Evolutionary conservation across 2,113 vertebrate genomes (phyloP).

Genomic region (Montifringilla adamsi): DNA sequence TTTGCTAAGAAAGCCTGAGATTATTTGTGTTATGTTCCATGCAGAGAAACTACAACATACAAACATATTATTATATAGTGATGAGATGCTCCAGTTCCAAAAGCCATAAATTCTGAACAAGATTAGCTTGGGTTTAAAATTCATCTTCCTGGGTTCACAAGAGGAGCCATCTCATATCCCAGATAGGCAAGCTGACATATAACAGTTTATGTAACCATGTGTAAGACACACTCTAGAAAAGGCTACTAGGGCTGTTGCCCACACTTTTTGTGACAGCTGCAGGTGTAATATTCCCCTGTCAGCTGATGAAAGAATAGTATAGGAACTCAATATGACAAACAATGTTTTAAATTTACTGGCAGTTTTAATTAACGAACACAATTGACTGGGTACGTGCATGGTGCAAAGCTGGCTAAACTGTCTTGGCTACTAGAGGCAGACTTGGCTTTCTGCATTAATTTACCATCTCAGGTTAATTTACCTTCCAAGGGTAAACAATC

Average conservation of each 20-base stretch:
- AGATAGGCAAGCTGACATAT: background rate
- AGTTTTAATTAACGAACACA: background rate
- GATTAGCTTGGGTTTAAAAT: background rate
- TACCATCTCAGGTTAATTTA: background rate
- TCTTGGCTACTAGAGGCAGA: background rate
- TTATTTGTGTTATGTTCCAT: background rate
- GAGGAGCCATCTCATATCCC: background rate
- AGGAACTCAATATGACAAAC: background rate
- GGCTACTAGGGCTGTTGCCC: background rate
- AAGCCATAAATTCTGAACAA: background rate
- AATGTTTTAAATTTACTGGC: background rate
- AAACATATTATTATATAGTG: background rate
- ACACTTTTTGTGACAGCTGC: background rate
- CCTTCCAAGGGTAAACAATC: background rate
- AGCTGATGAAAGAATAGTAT: background rate
- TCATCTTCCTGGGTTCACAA: background rate
- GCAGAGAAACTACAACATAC: background rate
- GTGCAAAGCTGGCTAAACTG: background rate
- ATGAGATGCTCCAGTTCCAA: background rate
- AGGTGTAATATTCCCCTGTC: background rate
- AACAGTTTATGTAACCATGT: background rate
- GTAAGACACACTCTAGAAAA: background rate
- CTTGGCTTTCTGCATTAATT: background rate
- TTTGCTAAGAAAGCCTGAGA: slow-evolving; percentile 5
- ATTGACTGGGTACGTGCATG: background rate